A percentile compares a stretch with the other conserved stretches of the same genome.
Evolutionary conservation across 2,888 invertebrate genomes (phyloP).

Genomic region (Dysmachus trigonus): DNA sequence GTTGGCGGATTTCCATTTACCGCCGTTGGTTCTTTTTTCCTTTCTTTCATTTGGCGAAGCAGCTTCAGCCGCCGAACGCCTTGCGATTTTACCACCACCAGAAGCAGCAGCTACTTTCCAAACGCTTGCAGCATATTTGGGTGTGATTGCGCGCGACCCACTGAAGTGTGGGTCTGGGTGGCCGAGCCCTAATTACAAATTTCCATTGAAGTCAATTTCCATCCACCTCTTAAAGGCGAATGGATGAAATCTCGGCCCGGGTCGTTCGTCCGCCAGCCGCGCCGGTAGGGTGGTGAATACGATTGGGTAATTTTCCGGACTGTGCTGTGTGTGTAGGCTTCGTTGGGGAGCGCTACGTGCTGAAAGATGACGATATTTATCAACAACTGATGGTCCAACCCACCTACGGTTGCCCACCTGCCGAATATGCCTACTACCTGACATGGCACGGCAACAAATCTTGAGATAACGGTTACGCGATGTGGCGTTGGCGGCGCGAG

Average conservation of each 20-base stretch:
- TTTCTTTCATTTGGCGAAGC: neutral
- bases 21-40: neutral
- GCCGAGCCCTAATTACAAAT: neutral
- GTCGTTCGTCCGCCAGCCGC: neutral
- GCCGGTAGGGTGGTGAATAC: neutral
- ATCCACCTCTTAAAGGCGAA: neutral
- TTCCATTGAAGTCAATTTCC: neutral
- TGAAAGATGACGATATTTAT: neutral
- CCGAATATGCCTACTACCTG: neutral
- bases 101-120: neutral
- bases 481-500: neutral
- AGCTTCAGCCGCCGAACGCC: neutral
- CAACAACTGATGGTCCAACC: neutral
- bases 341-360: neutral
- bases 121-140: neutral
- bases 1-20: conserved; percentile 9
- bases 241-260: neutral
- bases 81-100: neutral
- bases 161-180: neutral
- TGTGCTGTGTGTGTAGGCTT: neutral
- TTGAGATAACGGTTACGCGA: neutral
- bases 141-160: no score
- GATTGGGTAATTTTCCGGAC: neutral
- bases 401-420: neutral
- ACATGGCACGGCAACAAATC: neutral